phyloP scores from a whole-genome alignment of 2,113 vertebrate species.

The Protobothrops mucrosquamatus region DNA sequence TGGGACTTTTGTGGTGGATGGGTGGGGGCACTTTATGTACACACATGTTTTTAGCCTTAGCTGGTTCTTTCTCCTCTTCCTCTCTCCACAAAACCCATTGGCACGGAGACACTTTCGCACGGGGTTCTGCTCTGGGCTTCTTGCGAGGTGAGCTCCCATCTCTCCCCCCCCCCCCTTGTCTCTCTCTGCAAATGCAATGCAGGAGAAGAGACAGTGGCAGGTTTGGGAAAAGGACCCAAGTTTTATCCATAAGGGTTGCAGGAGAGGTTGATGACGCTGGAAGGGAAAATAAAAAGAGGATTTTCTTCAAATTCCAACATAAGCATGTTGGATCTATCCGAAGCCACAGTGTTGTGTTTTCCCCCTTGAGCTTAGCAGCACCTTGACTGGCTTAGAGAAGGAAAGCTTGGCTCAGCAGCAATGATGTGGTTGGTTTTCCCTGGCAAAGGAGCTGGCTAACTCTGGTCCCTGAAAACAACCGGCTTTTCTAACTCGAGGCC shows the following conservation, averaged over 20 bases:
- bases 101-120: background rate
- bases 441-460: rapidly evolving
- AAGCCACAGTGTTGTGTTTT: conserved; percentile 68
- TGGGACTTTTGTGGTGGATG: background rate
- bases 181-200: conserved; percentile 51
- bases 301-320: conserved; percentile 58
- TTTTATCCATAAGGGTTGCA: conserved; percentile 44
- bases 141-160: background rate
- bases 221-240: conserved; percentile 17
- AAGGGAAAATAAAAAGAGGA: conserved; percentile 57
- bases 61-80: background rate
- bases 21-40: background rate
- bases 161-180: background rate
- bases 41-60: background rate
- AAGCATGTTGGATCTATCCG: conserved; percentile 63
- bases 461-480: background rate
- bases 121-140: background rate
- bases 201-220: background rate
- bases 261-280: conserved; percentile 64
- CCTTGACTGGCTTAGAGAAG: conserved; percentile 38
- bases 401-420: conserved; percentile 52
- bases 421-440: conserved; percentile 55
- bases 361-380: conserved; percentile 63
- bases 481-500: background rate
- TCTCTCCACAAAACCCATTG: background rate